Evolutionary conservation across 2,113 vertebrate genomes (phyloP).

Genomic region (Spea multiplicata): DNA sequence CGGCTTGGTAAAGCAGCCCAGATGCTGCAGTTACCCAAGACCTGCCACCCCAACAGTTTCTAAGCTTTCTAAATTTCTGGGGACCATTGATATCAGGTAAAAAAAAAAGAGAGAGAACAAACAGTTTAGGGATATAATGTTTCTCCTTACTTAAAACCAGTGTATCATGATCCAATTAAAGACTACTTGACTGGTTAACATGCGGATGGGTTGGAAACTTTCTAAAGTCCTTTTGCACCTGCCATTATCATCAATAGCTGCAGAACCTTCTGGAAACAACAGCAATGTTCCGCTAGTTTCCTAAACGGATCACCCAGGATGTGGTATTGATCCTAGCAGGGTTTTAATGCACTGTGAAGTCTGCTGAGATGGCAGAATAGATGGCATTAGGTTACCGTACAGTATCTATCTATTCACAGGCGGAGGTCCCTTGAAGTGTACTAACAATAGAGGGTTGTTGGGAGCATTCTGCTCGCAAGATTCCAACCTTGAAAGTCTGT

Average conservation of each 20-base stretch:
- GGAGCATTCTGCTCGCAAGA: slow-evolving; percentile 23
- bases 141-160: too few relatives aligned
- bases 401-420: slow-evolving; percentile 4
- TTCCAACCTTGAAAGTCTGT: slow-evolving; percentile 28
- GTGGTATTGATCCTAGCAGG: slow-evolving; percentile 35
- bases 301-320: slow-evolving; percentile 28
- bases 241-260: slow-evolving; percentile 9
- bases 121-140: too few relatives aligned
- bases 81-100: too few relatives aligned
- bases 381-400: slow-evolving; percentile 38
- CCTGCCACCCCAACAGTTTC: too few relatives aligned
- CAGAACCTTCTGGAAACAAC: slow-evolving; percentile 34
- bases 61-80: too few relatives aligned
- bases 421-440: slow-evolving; percentile 11
- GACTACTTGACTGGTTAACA: too few relatives aligned
- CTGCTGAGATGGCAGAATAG: slow-evolving; percentile 43
- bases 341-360: slow-evolving; percentile 42
- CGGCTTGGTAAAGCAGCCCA: too few relatives aligned
- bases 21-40: too few relatives aligned
- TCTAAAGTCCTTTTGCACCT: too few relatives aligned
- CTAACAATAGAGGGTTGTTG: slow-evolving; percentile 29
- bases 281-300: slow-evolving; percentile 23
- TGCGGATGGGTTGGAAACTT: too few relatives aligned
- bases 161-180: too few relatives aligned
- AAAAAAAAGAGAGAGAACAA: too few relatives aligned